Conservation (phyloP, 2,888 invertebrate genomes). For the Epirrhoe tristata region DNA sequence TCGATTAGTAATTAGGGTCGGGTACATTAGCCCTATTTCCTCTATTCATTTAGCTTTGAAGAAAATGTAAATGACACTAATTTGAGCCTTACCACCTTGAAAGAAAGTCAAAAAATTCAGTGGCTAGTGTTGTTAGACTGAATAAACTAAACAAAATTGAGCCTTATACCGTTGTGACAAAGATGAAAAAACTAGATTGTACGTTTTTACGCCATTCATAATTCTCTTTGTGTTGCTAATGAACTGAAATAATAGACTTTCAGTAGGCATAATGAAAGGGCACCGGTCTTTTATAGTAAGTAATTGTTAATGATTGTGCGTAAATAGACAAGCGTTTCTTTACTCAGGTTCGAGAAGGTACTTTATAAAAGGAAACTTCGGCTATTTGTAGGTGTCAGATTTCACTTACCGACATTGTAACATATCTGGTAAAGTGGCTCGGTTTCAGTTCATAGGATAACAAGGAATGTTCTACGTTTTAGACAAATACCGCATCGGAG, state of each 20-base stretch:
- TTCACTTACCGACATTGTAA: not conserved
- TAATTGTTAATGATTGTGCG: conserved; percentile 32
- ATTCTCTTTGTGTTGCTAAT: conserved; percentile 56
- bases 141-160: conserved; percentile 24
- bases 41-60: conserved; percentile 27
- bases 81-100: conserved; percentile 19
- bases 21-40: conserved; percentile 36
- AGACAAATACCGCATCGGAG: too few relatives aligned
- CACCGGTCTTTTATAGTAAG: conserved; percentile 49
- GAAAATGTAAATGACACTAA: conserved; percentile 27
- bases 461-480: too few relatives aligned
- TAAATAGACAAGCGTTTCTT: conserved; percentile 20
- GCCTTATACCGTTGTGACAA: conserved; percentile 17
- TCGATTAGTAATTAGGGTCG: conserved; percentile 68
- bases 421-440: not conserved
- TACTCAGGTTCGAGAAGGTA: not conserved
- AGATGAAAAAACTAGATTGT: conserved; percentile 33
- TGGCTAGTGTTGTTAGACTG: conserved; percentile 39
- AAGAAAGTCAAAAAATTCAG: conserved; percentile 15
- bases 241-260: conserved; percentile 56
- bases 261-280: conserved; percentile 47
- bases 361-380: not conserved
- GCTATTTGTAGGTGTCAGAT: not conserved
- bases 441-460: not conserved
- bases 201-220: conserved; percentile 49